Conservation (phyloP, 1,140 invertebrate species). For the Belonocnema kinseyi region DNA sequence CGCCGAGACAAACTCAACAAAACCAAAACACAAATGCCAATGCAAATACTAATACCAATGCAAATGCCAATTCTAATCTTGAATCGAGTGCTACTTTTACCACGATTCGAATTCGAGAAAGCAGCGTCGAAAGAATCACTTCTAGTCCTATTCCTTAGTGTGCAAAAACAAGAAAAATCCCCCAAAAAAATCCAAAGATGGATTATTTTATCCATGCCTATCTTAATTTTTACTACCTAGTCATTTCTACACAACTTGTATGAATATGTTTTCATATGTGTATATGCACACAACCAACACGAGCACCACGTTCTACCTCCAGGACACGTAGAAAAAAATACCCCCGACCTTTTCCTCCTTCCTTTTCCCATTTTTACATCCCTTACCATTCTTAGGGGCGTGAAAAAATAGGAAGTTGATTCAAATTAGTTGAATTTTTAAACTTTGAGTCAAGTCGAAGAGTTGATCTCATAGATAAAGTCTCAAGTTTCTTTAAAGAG, state of each 20-base stretch:
- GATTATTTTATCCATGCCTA: slow-evolving; percentile 57
- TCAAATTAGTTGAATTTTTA: too few species aligned
- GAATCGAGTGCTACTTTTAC: slow-evolving; percentile 67
- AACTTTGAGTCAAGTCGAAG: too few species aligned
- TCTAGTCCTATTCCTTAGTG: slow-evolving; percentile 76
- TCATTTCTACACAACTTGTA: slow-evolving; percentile 66
- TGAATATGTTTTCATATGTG: slow-evolving; percentile 53
- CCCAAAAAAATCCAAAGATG: slow-evolving; percentile 44
- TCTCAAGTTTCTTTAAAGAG: too few species aligned
- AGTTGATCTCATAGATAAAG: too few species aligned
- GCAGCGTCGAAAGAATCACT: slow-evolving; percentile 74
- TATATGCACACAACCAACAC: slow-evolving; percentile 50
- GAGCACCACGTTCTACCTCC: slow-evolving; percentile 22
- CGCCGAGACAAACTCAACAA: slow-evolving; percentile 17
- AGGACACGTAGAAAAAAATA: slow-evolving; percentile 41
- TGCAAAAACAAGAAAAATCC: slow-evolving; percentile 50
- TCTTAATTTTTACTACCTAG: slow-evolving; percentile 67
- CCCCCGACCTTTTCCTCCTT: neutral
- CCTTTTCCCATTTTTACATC: neutral
- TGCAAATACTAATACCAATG: slow-evolving; percentile 41
- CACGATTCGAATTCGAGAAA: slow-evolving; percentile 73
- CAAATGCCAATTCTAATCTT: slow-evolving; percentile 48
- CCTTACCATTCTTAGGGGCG: slow-evolving; percentile 2
- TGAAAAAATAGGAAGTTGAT: too few species aligned
- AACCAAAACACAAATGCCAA: slow-evolving; percentile 47